Base-by-base conservation (phyloP, 1,140 invertebrate genomes). In the Pissodes strobi region DNA sequence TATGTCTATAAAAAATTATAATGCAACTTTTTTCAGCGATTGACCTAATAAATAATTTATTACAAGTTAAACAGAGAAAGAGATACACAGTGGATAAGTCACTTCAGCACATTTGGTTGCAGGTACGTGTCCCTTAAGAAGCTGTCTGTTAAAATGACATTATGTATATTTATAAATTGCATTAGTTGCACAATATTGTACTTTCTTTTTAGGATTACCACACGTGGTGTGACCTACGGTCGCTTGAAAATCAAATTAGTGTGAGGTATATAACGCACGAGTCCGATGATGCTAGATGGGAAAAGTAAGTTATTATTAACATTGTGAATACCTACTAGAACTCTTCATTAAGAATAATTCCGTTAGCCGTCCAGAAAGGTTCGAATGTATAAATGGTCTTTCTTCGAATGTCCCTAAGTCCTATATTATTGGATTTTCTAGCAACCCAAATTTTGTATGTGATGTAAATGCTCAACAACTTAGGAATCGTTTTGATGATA, bases 11-110 rank as follows among this genome's bases (percentile, higher is more conserved):
- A 18, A 6, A 45, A 43, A n/a, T n/a, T n/a, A n/a, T n/a, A n/a
- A n/a, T n/a, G 2, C 43, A 13, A 15, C 38, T 53, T 41, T 70
- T 86, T 86, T 18, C 80, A 97, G 97, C 95, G 58, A 96, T 98
- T 77, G 95, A 99, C 82, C 83, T 99, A 62, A 99, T 99, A 66
- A 97, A 94, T 81, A 98, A 97, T 83, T 82, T 99, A 60, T 84
- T 99, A 43, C 96, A 99, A 91, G 96, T 99, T 25, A 99, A 99
- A 80, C 95, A 98, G 79, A 87, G 95, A 64, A 98, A 98, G 81
- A 85, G 97, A 37, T 96, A 90, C 75, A 97, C 95, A 0, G 97
- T 98, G 37, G 95, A 98, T 79, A 99, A 99, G 82, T 94, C 95
- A 69, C 83, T 98, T 37, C 84, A 88, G 70, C 97, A 99, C 79